A percentile compares a stretch with the other conserved stretches of the same genome.
These are phyloP conservation scores for Oceanites oceanicus DNA, from an alignment of 2,113 vertebrate species.

Conservation along the genomic window DNA sequence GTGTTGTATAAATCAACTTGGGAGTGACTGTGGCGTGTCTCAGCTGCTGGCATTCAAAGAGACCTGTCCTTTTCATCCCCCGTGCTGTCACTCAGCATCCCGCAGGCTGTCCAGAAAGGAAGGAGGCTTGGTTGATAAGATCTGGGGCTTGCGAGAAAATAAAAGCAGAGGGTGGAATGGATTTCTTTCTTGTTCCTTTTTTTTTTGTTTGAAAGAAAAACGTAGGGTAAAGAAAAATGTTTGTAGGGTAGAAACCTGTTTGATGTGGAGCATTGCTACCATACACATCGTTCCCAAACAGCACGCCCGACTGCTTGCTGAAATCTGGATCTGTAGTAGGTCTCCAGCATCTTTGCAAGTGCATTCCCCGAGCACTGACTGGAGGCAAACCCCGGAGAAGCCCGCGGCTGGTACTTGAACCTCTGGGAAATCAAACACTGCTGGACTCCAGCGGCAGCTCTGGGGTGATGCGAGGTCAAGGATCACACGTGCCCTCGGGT, in stretches of 20 bases:
- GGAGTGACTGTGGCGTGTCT: neutral
- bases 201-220: neutral
- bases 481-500: neutral
- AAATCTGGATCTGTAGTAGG: neutral
- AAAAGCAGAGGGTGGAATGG: neutral
- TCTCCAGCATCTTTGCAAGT: neutral
- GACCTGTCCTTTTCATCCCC: neutral
- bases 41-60: neutral
- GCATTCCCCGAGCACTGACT: fast-evolving
- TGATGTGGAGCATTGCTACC: neutral
- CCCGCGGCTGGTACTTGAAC: neutral
- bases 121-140: neutral
- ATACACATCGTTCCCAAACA: neutral
- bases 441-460: neutral
- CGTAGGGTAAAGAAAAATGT: neutral
- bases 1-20: neutral
- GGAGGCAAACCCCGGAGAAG: neutral
- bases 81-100: neutral
- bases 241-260: neutral
- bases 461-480: neutral
- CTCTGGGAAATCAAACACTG: neutral
- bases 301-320: neutral
- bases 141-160: neutral
- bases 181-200: neutral
- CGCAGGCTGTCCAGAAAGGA: neutral